Evolutionary conservation across 2,888 invertebrate species (phyloP).

Genomic region (Tholera decimalis): DNA sequence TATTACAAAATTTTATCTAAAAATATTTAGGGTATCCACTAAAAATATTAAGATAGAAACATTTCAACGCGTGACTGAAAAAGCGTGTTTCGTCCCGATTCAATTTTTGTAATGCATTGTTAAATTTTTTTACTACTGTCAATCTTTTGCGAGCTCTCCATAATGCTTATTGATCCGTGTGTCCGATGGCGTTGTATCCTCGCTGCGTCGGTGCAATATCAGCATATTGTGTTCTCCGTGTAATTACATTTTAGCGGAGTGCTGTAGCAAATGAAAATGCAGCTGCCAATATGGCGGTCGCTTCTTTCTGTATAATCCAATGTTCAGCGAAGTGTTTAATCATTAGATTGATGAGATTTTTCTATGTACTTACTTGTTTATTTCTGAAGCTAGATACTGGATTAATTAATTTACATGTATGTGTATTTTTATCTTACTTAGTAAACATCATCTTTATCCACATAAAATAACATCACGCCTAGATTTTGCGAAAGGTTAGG

Average conservation of each 20-base stretch:
- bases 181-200: slow-evolving; percentile 40
- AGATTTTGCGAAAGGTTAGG: neutral
- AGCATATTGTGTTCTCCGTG: slow-evolving; percentile 62
- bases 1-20: too few relatives aligned
- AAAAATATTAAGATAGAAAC: neutral
- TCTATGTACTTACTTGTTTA: neutral
- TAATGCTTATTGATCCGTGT: slow-evolving; percentile 21
- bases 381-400: neutral
- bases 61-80: too few relatives aligned
- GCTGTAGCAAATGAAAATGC: slow-evolving; percentile 56
- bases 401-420: neutral
- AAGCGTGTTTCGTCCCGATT: neutral
- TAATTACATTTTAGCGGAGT: slow-evolving; percentile 66
- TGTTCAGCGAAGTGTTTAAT: slow-evolving; percentile 34
- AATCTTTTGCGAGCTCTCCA: slow-evolving; percentile 24
- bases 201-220: slow-evolving; percentile 56
- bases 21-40: too few relatives aligned
- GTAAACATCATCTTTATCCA: too few relatives aligned
- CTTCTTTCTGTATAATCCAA: slow-evolving; percentile 53
- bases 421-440: neutral
- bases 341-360: slow-evolving; percentile 45
- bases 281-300: slow-evolving; percentile 47
- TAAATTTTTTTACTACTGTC: slow-evolving; percentile 1
- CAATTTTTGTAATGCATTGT: neutral
- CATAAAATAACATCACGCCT: neutral